A percentile compares a stretch with the other conserved stretches of the same genome.
These are phyloP conservation scores for Holothuria glaberrima DNA, from an alignment of 35 echinoderm and acorn worm genomes.

Conservation along the genomic window DNA sequence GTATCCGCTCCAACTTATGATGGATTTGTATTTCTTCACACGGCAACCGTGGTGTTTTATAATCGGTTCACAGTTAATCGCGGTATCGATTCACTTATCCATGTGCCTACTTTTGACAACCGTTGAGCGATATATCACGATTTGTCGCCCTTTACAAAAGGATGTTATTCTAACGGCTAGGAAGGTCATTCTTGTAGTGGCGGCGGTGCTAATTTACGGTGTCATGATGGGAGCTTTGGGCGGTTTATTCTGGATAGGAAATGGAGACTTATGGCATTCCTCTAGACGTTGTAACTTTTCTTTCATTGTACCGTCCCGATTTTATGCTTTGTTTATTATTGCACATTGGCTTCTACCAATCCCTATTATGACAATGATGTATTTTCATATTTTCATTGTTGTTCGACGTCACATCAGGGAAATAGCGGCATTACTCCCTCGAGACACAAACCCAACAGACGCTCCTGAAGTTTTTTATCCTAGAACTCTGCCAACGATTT, in stretches of 20 bases:
- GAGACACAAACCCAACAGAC: not conserved
- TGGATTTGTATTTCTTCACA: slow-evolving; percentile 24
- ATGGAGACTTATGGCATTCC: slow-evolving; percentile 15
- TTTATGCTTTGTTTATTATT: slow-evolving; percentile 37
- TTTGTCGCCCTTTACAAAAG: slow-evolving; percentile 16
- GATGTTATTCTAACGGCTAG: slow-evolving; percentile 11
- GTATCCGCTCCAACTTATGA: slow-evolving; percentile 20
- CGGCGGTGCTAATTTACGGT: slow-evolving; percentile 9
- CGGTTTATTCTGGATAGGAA: slow-evolving; percentile 42
- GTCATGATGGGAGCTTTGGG: not conserved
- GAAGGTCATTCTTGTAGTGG: not conserved
- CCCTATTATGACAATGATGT: slow-evolving; percentile 62
- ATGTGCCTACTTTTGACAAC: slow-evolving; percentile 33
- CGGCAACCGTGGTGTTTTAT: slow-evolving; percentile 27
- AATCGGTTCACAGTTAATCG: not conserved
- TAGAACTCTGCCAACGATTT: no score
- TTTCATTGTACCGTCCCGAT: not conserved
- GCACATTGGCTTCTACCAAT: slow-evolving; percentile 48
- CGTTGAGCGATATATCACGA: slow-evolving; percentile 33
- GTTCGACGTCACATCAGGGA: slow-evolving; percentile 63
- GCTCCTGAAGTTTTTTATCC: not conserved
- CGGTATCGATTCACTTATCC: slow-evolving; percentile 16
- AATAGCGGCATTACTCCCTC: not conserved
- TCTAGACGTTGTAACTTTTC: not conserved
- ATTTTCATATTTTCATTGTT: slow-evolving; percentile 54